These are phyloP conservation scores for Tortrix viridana DNA, from an alignment of 2,888 invertebrate species.

Conservation along the genomic window DNA sequence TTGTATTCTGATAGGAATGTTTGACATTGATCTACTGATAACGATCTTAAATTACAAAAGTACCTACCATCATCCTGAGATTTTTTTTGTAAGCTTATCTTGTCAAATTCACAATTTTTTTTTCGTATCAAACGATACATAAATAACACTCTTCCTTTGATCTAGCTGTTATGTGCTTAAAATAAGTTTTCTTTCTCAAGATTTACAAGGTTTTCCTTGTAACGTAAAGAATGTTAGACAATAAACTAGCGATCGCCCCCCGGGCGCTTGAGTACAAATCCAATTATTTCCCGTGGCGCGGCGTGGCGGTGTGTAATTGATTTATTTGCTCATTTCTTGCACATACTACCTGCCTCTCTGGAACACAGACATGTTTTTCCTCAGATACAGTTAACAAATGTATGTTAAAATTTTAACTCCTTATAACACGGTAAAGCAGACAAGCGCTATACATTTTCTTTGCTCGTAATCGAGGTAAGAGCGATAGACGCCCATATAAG, in stretches of 20 bases:
- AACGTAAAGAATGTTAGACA: constrained; percentile 66
- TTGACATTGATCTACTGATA: too few relatives aligned
- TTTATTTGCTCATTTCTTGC: constrained; percentile 76
- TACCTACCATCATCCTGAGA: too few relatives aligned
- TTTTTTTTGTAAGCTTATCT: too few relatives aligned
- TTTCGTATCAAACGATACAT: too few relatives aligned
- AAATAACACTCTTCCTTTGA: constrained; percentile 1
- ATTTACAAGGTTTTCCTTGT: constrained; percentile 37
- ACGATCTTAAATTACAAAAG: too few relatives aligned
- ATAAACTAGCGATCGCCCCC: constrained; percentile 68
- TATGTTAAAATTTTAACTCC: constrained; percentile 28
- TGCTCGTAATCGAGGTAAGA: constrained; percentile 11
- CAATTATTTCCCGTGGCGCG: constrained; percentile 74
- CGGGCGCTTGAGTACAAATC: constrained; percentile 70
- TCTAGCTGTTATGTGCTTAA: constrained; percentile 16
- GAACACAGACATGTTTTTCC: constrained; percentile 24
- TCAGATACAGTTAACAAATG: constrained; percentile 27
- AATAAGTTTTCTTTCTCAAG: constrained; percentile 35
- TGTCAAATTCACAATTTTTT: too few relatives aligned
- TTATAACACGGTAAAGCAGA: constrained; percentile 17
- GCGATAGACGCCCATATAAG: constrained; percentile 45
- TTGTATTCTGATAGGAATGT: too few relatives aligned
- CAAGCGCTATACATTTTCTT: constrained; percentile 19
- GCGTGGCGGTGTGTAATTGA: constrained; percentile 73
- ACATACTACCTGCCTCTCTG: constrained; percentile 57